A percentile compares a stretch with the other conserved stretches of the same genome.
These are phyloP conservation scores for Amphilophus citrinellus DNA, from an alignment of 2,113 vertebrate species.

Conservation along the genomic window DNA sequence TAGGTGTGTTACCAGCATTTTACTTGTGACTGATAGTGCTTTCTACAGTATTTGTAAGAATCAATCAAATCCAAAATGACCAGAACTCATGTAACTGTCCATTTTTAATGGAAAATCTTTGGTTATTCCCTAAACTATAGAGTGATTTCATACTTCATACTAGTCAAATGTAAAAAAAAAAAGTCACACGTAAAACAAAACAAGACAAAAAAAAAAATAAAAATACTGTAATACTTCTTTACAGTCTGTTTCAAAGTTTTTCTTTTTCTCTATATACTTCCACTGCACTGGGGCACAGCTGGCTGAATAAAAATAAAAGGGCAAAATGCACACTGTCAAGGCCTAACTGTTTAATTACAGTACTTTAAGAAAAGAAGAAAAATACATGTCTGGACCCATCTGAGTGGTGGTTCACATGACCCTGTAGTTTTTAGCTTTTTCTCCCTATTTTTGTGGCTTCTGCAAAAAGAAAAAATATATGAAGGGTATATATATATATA, in stretches of 20 bases:
- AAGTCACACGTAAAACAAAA: too few species aligned
- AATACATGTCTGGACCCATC: conserved; percentile 1
- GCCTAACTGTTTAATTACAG: neutral
- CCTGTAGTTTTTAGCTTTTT: conserved; percentile 1
- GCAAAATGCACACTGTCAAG: conserved; percentile 11
- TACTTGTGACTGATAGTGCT: neutral
- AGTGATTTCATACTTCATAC: neutral
- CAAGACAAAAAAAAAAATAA: too few species aligned
- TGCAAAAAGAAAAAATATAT: neutral
- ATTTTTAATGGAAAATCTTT: neutral
- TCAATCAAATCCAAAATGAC: neutral
- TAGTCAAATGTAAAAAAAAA: neutral
- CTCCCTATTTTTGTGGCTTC: neutral
- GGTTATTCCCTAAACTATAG: neutral
- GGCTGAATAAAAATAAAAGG: conserved; percentile 15
- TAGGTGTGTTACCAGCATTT: neutral
- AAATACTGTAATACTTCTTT: neutral
- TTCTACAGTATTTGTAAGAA: neutral
- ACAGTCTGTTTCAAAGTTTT: neutral
- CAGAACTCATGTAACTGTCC: neutral
- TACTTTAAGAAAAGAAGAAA: conserved; percentile 20
- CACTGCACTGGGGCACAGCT: neutral
- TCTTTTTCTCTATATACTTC: neutral
- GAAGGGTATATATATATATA: too few species aligned
- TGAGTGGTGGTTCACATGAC: neutral